Base-by-base conservation (phyloP, 2,113 vertebrate genomes). In the Rafetus swinhoei region DNA sequence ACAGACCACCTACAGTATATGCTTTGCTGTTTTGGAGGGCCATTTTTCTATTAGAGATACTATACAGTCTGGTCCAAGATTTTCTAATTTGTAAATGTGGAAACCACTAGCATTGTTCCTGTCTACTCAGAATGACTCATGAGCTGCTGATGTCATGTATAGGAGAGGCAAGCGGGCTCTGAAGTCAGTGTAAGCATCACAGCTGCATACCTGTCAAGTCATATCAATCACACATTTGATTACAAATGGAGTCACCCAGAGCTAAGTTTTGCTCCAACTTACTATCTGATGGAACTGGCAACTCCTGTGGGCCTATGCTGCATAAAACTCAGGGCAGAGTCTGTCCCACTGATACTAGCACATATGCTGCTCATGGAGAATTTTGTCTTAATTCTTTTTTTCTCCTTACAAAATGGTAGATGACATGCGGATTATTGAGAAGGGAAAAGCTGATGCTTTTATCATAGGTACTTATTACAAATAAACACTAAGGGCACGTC, bases 101-200 rank as follows among this genome's bases (percentile, higher is more conserved):
- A n/a, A 84, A 50, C 3, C 5, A 0, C 87, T 79, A 9, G 72
- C 1, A 22, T 11, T 14, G 85, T 21, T 89, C 76, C 35, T 10
- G 72, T 54, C 45, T 56, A 1, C 81, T 60, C 72, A 0, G 76
- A 59, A 52, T 97, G 96, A 97, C 88, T 97, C 96, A 96, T 1
- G 89, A 5, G 1, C 87, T 91, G 93, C 96, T 97, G 95, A 85
- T 86, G 87, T 95, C 96, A 96, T 0, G 14, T 81, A 25, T 32
- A 15, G 2, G 4, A 85, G 86, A 39, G 3, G 87, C 32, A 88
- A 86, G 82, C 7, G 25, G 55, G 89, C 85, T 54, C 74, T 29
- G 91, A 35, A 57, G 85, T 45, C 85, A 59, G 27, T 3, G 56
- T 11, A 8, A 74, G 90, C 92, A 82, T 65, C 86, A 77, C 87